These are phyloP conservation scores for Drosophila villosipedis DNA, from an alignment of 2,888 invertebrate species.

Conservation along the genomic window DNA sequence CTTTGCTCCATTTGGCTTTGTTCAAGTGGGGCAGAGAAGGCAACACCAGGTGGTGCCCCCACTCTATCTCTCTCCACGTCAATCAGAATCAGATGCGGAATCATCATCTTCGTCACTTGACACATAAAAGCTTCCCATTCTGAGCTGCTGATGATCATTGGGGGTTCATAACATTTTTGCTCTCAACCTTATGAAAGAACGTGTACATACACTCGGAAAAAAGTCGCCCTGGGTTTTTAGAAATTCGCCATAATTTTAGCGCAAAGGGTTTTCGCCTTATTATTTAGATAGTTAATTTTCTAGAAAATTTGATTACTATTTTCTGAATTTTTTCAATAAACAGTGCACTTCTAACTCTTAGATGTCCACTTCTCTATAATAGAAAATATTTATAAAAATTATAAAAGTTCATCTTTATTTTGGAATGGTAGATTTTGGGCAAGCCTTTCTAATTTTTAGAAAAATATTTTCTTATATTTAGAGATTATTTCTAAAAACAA, in stretches of 20 bases:
- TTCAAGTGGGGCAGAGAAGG: conserved; percentile 13
- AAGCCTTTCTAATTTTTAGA: not conserved
- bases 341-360: no score
- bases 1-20: conserved; percentile 26
- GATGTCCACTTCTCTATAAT: not conserved
- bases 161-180: conserved; percentile 4
- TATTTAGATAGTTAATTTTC: not conserved
- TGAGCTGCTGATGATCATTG: conserved; percentile 3
- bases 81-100: conserved; percentile 18
- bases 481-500: not conserved
- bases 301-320: not conserved
- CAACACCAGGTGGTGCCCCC: conserved; percentile 29
- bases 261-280: not conserved
- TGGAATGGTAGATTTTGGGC: not conserved
- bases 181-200: not conserved
- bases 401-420: not conserved
- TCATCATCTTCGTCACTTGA: conserved; percentile 33
- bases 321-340: no score
- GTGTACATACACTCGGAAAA: not conserved
- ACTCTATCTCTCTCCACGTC: conserved; percentile 6
- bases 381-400: not conserved
- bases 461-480: not conserved
- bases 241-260: no score
- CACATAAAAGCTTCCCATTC: conserved; percentile 37
- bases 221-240: accelerated